phyloP scores from a whole-genome alignment of 2,888 invertebrate genomes.

The Eurytoma californica region DNA sequence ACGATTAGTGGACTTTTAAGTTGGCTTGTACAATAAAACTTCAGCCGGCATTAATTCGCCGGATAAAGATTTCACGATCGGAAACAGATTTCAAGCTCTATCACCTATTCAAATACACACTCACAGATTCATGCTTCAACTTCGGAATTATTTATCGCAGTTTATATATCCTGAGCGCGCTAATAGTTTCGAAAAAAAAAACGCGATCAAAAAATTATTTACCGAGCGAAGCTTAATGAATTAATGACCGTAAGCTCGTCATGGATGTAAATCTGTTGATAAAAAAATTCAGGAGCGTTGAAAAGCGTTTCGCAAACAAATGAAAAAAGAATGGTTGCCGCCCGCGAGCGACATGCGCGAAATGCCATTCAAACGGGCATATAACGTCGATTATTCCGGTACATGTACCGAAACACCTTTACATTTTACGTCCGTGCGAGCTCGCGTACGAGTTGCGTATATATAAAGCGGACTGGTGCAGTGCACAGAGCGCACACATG shows the following conservation, averaged over 20 bases:
- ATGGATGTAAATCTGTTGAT: no score
- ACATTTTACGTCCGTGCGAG: constrained; percentile 9
- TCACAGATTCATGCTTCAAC: background rate
- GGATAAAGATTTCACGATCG: background rate
- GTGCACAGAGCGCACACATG: background rate
- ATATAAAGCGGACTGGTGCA: background rate
- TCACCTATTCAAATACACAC: background rate
- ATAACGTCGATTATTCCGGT: constrained; percentile 28
- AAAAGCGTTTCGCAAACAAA: no score
- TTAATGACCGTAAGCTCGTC: no score
- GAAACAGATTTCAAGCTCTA: background rate
- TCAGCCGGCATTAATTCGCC: background rate
- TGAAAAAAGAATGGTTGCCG: no score
- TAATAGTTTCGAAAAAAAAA: no score
- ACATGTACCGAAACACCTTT: background rate
- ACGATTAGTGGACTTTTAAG: background rate
- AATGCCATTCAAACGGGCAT: background rate
- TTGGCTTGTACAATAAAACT: background rate
- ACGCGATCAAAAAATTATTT: no score
- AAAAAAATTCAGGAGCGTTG: no score
- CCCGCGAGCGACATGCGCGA: no score
- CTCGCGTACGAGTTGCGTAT: constrained; percentile 6
- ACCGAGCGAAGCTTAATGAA: no score
- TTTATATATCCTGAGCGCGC: no score
- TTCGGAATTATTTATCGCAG: no score